Conservation (phyloP, 2,888 invertebrate species). For the Spodoptera exigua region DNA sequence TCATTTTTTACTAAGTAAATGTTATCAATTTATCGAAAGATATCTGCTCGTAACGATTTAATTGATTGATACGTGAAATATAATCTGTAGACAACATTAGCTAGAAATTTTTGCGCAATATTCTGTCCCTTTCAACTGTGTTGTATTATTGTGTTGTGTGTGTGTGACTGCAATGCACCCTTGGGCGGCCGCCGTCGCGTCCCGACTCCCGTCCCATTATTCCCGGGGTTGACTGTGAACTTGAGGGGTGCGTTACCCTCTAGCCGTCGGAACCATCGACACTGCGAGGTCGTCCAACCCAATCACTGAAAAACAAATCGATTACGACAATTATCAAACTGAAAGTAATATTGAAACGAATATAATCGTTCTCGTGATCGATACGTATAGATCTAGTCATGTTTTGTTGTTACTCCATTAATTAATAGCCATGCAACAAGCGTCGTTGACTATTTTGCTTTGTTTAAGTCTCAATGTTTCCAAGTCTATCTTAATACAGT, state of each 20-base stretch:
- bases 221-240: slow-evolving; percentile 82
- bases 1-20: slow-evolving; percentile 16
- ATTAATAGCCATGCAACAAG: slow-evolving; percentile 57
- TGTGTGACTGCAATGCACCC: slow-evolving; percentile 66
- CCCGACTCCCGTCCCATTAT: slow-evolving; percentile 62
- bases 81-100: slow-evolving; percentile 22
- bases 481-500: slow-evolving; percentile 18
- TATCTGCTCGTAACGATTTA: slow-evolving; percentile 34
- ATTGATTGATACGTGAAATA: slow-evolving; percentile 36
- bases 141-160: slow-evolving; percentile 62
- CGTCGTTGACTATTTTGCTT: slow-evolving; percentile 57
- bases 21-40: slow-evolving; percentile 39
- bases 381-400: slow-evolving; percentile 53
- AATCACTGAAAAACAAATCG: slow-evolving; percentile 54
- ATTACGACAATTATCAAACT: slow-evolving; percentile 22
- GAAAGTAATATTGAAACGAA: slow-evolving; percentile 38
- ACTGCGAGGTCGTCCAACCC: slow-evolving; percentile 72
- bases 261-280: slow-evolving; percentile 59
- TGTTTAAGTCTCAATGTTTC: slow-evolving; percentile 35
- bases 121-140: slow-evolving; percentile 63
- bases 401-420: slow-evolving; percentile 39
- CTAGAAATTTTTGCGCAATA: slow-evolving; percentile 60
- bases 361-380: slow-evolving; percentile 55
- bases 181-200: slow-evolving; percentile 65
- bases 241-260: slow-evolving; percentile 88